phyloP scores from a whole-genome alignment of 2,888 invertebrate genomes.

The Apotomis capreana region DNA sequence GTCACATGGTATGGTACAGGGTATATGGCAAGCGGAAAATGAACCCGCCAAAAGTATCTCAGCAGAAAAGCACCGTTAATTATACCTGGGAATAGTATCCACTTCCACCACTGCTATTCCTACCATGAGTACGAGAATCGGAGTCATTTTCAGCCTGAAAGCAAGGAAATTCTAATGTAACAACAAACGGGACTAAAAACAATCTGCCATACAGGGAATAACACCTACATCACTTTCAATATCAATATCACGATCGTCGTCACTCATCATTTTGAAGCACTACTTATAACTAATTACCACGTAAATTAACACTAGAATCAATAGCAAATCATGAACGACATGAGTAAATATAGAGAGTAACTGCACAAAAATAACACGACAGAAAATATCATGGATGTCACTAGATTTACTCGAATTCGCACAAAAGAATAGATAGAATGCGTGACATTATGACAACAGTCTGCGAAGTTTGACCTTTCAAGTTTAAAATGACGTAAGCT shows the following conservation, averaged over 20 bases:
- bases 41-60: conserved; percentile 40
- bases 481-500: conserved; percentile 12
- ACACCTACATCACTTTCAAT: conserved; percentile 96
- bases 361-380: conserved; percentile 32
- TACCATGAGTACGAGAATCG: conserved; percentile 86
- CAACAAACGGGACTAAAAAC: conserved; percentile 53
- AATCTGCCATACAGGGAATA: conserved; percentile 42
- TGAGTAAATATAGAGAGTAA: conserved; percentile 49
- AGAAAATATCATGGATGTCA: conserved; percentile 36
- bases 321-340: conserved; percentile 58
- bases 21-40: conserved; percentile 32
- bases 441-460: conserved; percentile 25
- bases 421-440: conserved; percentile 38
- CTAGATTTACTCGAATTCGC: conserved; percentile 35
- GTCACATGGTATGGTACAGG: conserved; percentile 33
- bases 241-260: conserved; percentile 97
- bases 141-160: conserved; percentile 92
- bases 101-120: conserved; percentile 86
- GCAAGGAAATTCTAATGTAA: conserved; percentile 48
- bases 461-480: conserved; percentile 28
- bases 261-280: conserved; percentile 88
- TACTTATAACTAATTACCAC: conserved; percentile 44
- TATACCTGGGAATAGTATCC: conserved; percentile 90
- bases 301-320: conserved; percentile 49
- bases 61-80: conserved; percentile 40